Evolutionary conservation across 2,888 invertebrate genomes (phyloP).

Genomic region (Periphyllus acericola): DNA sequence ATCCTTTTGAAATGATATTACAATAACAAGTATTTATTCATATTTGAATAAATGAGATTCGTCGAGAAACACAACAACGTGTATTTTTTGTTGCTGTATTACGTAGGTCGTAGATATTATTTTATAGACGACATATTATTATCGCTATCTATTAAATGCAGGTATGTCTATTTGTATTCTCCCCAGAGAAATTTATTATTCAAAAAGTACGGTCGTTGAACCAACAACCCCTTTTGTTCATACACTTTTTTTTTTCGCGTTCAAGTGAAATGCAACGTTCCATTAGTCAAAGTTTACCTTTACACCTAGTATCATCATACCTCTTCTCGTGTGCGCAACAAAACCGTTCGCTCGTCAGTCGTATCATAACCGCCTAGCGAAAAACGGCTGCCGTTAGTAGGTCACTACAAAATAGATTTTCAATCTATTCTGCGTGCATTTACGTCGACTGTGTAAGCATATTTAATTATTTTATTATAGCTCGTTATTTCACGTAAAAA

Average conservation of each 20-base stretch:
- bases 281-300: conserved; percentile 25
- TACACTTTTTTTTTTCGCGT: background rate
- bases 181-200: conserved; percentile 46
- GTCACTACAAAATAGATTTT: background rate
- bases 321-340: background rate
- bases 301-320: background rate
- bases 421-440: background rate
- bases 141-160: background rate
- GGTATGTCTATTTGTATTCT: background rate
- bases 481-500: background rate
- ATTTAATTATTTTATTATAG: background rate
- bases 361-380: too few relatives aligned
- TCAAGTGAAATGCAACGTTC: background rate
- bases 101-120: too few relatives aligned
- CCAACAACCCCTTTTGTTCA: conserved; percentile 19
- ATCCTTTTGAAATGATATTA: too few relatives aligned
- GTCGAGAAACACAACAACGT: background rate
- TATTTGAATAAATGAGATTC: background rate
- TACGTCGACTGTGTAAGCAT: background rate
- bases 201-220: conserved; percentile 52
- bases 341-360: background rate
- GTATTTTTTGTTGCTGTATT: too few relatives aligned
- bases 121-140: background rate
- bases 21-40: background rate
- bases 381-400: background rate